A percentile compares a stretch with the other conserved stretches of the same genome.
Conservation (phyloP, 2,797 vertebrate species). For the Malacoraja senta region DNA sequence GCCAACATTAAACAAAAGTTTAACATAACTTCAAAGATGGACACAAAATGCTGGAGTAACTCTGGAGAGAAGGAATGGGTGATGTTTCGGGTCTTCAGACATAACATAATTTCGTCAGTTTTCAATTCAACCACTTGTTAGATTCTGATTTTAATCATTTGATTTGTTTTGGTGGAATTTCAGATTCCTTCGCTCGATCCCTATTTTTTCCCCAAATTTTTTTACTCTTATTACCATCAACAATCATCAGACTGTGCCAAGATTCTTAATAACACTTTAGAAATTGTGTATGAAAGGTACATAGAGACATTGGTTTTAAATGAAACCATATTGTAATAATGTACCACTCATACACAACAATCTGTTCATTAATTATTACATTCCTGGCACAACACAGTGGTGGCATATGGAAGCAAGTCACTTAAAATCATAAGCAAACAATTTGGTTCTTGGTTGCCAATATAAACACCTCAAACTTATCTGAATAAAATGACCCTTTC, state of each 20-base stretch:
- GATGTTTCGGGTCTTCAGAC: too few species aligned
- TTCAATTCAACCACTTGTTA: too few species aligned
- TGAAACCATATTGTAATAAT: neutral
- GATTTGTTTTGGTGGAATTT: too few species aligned
- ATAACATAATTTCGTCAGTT: too few species aligned
- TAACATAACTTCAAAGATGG: too few species aligned
- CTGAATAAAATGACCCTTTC: neutral
- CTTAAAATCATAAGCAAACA: constrained; percentile 13
- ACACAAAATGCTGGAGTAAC: too few species aligned
- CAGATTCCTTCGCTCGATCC: too few species aligned
- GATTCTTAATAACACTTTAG: neutral
- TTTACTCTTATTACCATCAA: neutral
- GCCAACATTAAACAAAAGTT: too few species aligned
- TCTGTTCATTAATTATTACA: neutral
- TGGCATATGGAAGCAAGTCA: neutral
- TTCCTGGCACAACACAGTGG: neutral
- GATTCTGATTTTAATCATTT: too few species aligned
- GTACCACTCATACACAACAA: neutral
- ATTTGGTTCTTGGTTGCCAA: neutral
- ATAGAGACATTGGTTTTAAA: neutral
- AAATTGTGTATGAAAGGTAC: neutral
- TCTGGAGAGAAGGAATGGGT: too few species aligned
- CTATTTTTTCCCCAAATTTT: too few species aligned
- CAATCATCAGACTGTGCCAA: neutral
- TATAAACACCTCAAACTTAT: neutral